Conservation (phyloP, 1,140 invertebrate genomes). For the Melitaea cinxia region DNA sequence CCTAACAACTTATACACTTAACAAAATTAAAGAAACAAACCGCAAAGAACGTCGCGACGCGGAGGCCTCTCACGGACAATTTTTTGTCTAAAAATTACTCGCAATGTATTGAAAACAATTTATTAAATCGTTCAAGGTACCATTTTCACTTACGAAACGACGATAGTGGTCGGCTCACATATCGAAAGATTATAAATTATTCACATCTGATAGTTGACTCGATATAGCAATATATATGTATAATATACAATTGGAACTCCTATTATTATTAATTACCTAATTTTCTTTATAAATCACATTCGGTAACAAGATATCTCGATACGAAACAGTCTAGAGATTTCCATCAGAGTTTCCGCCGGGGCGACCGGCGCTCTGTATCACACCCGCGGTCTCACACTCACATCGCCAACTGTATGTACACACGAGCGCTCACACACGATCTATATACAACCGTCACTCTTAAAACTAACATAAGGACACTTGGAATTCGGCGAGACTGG, state of each 20-base stretch:
- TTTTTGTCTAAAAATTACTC: slow-evolving; percentile 38
- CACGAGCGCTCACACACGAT: slow-evolving; percentile 21
- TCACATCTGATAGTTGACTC: slow-evolving; percentile 61
- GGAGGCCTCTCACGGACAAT: slow-evolving; percentile 20
- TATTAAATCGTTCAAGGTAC: slow-evolving; percentile 38
- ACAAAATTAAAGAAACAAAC: slow-evolving; percentile 40
- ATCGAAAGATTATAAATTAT: slow-evolving; percentile 44
- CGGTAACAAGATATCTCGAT: slow-evolving; percentile 77
- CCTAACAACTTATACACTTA: slow-evolving; percentile 32
- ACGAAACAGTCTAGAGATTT: slow-evolving; percentile 71
- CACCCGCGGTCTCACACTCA: slow-evolving; percentile 14
- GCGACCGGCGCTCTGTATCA: slow-evolving; percentile 22
- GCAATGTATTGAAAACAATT: slow-evolving; percentile 51
- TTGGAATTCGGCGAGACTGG: slow-evolving; percentile 40
- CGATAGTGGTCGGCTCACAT: slow-evolving; percentile 38
- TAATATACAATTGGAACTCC: slow-evolving; percentile 81
- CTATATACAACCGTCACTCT: slow-evolving; percentile 31
- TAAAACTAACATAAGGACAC: slow-evolving; percentile 51
- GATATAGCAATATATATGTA: slow-evolving; percentile 75
- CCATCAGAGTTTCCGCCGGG: slow-evolving; percentile 43
- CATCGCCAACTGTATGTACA: slow-evolving; percentile 4
- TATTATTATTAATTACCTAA: slow-evolving; percentile 81
- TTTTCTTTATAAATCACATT: slow-evolving; percentile 76
- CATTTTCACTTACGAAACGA: slow-evolving; percentile 40
- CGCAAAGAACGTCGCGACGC: slow-evolving; percentile 30